Conservation (phyloP, 1,140 invertebrate genomes). For the Drosophila bocqueti region DNA sequence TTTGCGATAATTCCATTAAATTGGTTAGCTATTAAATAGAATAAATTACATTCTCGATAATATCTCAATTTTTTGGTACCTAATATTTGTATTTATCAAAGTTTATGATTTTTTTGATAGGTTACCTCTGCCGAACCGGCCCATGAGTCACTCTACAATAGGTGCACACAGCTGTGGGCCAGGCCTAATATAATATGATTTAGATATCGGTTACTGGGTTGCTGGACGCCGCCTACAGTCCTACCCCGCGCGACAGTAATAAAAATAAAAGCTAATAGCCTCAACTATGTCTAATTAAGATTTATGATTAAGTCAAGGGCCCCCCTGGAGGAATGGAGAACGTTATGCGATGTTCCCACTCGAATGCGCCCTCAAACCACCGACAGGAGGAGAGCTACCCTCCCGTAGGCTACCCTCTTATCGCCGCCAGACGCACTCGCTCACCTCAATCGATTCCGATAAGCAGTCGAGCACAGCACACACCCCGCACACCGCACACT, state of each 20-base stretch:
- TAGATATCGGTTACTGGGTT: constrained; percentile 46
- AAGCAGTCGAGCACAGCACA: neutral
- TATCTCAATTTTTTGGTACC: neutral
- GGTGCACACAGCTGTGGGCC: neutral
- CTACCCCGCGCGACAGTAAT: neutral
- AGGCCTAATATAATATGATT: constrained; percentile 20
- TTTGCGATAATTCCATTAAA: neutral
- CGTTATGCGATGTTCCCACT: neutral
- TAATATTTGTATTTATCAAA: neutral
- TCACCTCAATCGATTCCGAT: constrained; percentile 43
- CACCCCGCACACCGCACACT: neutral
- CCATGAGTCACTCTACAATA: neutral
- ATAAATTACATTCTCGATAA: neutral
- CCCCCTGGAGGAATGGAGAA: too few relatives aligned
- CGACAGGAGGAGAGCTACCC: neutral
- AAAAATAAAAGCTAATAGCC: constrained; percentile 34
- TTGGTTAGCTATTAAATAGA: neutral
- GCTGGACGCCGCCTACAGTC: constrained; percentile 5
- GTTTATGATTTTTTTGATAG: neutral
- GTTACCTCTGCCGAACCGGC: neutral
- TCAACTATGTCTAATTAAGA: constrained; percentile 62
- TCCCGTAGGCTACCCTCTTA: constrained; percentile 17
- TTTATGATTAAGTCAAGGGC: constrained; percentile 65
- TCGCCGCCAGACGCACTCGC: constrained; percentile 25
- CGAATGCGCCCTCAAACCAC: neutral